Evolutionary conservation across 2,113 vertebrate genomes (phyloP).

Genomic region (Limanda limanda): DNA sequence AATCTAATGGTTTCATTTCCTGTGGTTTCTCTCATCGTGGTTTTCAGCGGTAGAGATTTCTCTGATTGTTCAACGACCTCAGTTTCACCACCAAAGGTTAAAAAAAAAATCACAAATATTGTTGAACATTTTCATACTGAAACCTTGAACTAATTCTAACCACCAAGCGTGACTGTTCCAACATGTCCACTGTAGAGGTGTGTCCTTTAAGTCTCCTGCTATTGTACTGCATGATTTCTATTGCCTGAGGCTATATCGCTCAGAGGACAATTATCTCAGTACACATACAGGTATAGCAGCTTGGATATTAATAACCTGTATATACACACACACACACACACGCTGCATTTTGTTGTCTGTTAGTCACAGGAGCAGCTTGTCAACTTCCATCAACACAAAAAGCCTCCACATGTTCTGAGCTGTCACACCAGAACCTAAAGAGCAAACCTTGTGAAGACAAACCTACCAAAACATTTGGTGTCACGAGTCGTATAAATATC

Average conservation of each 20-base stretch:
- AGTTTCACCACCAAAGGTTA: background rate
- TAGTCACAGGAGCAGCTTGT: too few species aligned
- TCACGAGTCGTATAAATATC: background rate
- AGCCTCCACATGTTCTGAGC: too few species aligned
- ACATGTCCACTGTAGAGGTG: background rate
- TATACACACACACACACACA: background rate
- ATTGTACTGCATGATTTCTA: background rate
- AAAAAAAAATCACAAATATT: too few species aligned
- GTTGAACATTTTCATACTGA: too few species aligned
- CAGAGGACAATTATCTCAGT: too few species aligned
- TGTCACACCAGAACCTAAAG: too few species aligned
- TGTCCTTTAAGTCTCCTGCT: background rate
- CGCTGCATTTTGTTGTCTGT: too few species aligned
- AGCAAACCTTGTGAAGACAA: background rate
- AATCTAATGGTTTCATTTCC: background rate
- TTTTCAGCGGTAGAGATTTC: background rate
- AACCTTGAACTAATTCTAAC: background rate
- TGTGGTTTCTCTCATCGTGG: background rate
- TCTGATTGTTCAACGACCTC: background rate
- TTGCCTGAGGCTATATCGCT: background rate
- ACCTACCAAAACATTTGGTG: too few species aligned
- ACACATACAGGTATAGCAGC: too few species aligned
- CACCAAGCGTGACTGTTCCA: background rate
- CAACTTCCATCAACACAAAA: too few species aligned
- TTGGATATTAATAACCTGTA: too few species aligned